phyloP scores from a whole-genome alignment of 2,113 vertebrate species.

The Notechis scutatus region DNA sequence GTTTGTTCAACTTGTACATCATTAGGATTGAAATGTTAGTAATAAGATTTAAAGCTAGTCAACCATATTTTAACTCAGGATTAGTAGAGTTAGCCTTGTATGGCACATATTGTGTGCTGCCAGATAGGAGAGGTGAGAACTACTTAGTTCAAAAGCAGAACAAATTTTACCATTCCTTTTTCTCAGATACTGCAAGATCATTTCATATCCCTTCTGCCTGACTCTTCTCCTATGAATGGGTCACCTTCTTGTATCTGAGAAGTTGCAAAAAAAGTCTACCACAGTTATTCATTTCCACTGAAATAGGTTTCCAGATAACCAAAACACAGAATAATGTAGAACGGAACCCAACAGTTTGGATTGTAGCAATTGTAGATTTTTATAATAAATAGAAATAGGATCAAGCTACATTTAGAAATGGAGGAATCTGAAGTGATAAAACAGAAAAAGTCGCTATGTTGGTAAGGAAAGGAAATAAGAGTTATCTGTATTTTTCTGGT shows the following conservation, averaged over 20 bases:
- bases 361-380: not conserved
- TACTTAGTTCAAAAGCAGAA: not conserved
- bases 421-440: not conserved
- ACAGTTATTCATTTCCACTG: not conserved
- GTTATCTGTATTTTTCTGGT: not conserved
- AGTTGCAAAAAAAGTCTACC: too few species aligned
- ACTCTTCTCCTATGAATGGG: not conserved
- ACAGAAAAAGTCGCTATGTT: fast-evolving
- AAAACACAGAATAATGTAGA: not conserved
- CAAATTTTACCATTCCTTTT: not conserved
- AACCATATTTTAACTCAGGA: not conserved
- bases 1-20: not conserved
- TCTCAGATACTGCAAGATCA: not conserved
- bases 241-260: not conserved
- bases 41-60: not conserved
- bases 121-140: not conserved
- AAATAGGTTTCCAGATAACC: not conserved
- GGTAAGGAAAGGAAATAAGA: not conserved
- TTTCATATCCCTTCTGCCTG: not conserved
- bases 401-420: too few species aligned
- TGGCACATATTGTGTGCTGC: not conserved
- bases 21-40: not conserved
- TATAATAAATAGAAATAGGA: not conserved
- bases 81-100: not conserved
- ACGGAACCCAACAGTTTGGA: not conserved